Conservation (phyloP, 2,113 vertebrate species). For the Mugil cephalus region DNA sequence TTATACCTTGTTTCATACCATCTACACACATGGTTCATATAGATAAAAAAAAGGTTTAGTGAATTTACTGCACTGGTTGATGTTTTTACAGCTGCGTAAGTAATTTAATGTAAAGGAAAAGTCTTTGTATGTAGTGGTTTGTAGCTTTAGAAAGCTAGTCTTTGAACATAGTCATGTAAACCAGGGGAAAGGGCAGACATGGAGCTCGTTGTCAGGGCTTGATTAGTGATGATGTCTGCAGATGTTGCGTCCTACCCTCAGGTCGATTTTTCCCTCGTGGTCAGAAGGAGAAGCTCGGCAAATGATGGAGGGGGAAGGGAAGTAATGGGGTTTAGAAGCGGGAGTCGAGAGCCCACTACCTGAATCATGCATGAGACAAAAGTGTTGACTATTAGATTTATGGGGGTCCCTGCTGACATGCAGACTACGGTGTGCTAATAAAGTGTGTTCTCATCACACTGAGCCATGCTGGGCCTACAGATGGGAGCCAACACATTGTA, state of each 20-base stretch:
- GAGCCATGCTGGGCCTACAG: slow-evolving; percentile 14
- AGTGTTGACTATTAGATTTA: slow-evolving; percentile 35
- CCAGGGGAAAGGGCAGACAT: not conserved
- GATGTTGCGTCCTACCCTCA: slow-evolving; percentile 49
- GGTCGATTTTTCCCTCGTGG: slow-evolving; percentile 37
- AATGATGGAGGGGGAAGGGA: slow-evolving; percentile 22
- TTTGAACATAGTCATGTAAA: slow-evolving; percentile 47
- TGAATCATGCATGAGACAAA: slow-evolving; percentile 66
- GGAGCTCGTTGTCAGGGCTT: slow-evolving; percentile 4
- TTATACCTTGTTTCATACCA: slow-evolving; percentile 47
- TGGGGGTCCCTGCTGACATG: slow-evolving; percentile 34
- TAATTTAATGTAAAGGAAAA: slow-evolving; percentile 48
- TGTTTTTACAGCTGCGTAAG: slow-evolving; percentile 44
- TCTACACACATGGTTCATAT: slow-evolving; percentile 25
- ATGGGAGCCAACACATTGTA: not conserved
- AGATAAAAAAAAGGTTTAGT: slow-evolving; percentile 42
- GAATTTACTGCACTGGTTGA: slow-evolving; percentile 50
- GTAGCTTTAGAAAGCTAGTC: slow-evolving; percentile 15
- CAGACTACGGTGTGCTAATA: slow-evolving; percentile 42
- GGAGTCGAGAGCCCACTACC: slow-evolving; percentile 23
- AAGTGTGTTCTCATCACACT: slow-evolving; percentile 29
- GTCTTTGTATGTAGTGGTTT: slow-evolving; percentile 43
- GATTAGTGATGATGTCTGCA: slow-evolving; percentile 75
- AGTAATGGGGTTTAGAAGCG: slow-evolving; percentile 20
- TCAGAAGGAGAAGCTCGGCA: slow-evolving; percentile 30